phyloP scores from a whole-genome alignment of 2,113 vertebrate genomes.

The Propithecus coquereli region DNA sequence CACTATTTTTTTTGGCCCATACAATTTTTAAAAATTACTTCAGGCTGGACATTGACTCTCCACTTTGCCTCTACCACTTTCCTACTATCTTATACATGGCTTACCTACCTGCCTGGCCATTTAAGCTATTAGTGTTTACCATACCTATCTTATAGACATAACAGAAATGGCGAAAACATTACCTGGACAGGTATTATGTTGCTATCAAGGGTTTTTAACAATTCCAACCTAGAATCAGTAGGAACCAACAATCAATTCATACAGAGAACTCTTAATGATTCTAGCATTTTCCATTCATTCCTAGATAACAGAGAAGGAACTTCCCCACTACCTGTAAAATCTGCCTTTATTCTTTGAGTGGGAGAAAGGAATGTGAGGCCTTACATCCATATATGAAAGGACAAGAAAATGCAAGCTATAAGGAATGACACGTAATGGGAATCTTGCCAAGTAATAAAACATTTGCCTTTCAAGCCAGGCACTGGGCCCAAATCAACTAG shows the following conservation, averaged over 20 bases:
- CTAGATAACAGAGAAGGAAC: background rate
- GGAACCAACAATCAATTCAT: conserved; percentile 9
- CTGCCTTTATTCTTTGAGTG: conserved; percentile 34
- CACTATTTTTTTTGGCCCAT: conserved; percentile 38
- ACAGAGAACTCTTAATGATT: background rate
- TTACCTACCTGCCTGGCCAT: background rate
- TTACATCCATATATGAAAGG: conserved; percentile 40
- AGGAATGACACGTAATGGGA: conserved; percentile 58
- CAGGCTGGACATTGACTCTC: background rate
- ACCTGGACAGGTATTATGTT: background rate
- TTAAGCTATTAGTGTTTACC: background rate
- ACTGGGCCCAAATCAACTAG: conserved; percentile 58
- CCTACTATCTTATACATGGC: background rate
- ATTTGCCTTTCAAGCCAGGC: conserved; percentile 62
- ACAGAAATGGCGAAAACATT: background rate
- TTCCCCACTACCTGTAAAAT: background rate
- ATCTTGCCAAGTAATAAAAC: conserved; percentile 69
- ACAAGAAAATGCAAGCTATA: conserved; percentile 56
- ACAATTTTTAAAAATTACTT: background rate
- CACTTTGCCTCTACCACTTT: background rate
- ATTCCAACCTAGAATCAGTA: background rate
- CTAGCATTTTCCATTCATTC: conserved; percentile 35
- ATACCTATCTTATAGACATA: background rate
- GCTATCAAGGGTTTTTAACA: background rate
- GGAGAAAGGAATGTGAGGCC: conserved; percentile 42